Evolutionary conservation across 2,888 invertebrate genomes (phyloP).

Genomic region (Microctonus brassicae): DNA sequence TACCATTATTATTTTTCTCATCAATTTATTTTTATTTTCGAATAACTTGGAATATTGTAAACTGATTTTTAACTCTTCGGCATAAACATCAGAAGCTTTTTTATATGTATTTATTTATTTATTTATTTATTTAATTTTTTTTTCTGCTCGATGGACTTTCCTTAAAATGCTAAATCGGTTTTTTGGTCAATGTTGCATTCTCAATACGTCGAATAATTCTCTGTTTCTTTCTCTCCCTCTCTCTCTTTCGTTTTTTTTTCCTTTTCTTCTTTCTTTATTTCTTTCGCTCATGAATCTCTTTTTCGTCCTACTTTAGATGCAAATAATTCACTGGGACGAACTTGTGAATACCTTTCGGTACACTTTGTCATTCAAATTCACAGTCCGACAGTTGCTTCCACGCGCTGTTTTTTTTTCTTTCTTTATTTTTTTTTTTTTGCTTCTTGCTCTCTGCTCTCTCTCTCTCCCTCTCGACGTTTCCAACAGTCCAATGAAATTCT

Average conservation of each 20-base stretch:
- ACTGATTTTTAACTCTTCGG: too few relatives aligned
- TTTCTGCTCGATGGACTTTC: constrained; percentile 17
- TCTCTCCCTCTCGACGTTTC: background rate
- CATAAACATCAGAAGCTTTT: too few relatives aligned
- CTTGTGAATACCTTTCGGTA: constrained; percentile 25
- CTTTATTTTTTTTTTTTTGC: background rate
- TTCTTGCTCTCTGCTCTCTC: background rate
- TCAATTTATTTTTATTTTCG: too few relatives aligned
- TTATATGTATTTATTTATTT: background rate
- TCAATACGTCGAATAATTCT: background rate
- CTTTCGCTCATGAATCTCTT: constrained; percentile 41
- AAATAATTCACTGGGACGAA: constrained; percentile 47
- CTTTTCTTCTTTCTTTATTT: constrained; percentile 29
- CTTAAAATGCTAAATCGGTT: constrained; percentile 26
- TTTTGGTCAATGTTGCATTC: background rate
- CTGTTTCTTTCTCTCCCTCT: constrained; percentile 17
- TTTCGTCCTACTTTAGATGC: constrained; percentile 52
- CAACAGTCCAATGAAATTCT: constrained; percentile 4
- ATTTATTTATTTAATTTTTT: background rate
- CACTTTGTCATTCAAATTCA: constrained; percentile 67
- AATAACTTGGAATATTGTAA: too few relatives aligned
- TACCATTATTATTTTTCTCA: too few relatives aligned
- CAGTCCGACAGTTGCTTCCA: constrained; percentile 16
- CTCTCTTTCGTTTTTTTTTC: background rate
- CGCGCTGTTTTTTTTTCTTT: constrained; percentile 9